Base-by-base conservation (phyloP, 2,888 invertebrate genomes). In the Tetanocera ferruginea region DNA sequence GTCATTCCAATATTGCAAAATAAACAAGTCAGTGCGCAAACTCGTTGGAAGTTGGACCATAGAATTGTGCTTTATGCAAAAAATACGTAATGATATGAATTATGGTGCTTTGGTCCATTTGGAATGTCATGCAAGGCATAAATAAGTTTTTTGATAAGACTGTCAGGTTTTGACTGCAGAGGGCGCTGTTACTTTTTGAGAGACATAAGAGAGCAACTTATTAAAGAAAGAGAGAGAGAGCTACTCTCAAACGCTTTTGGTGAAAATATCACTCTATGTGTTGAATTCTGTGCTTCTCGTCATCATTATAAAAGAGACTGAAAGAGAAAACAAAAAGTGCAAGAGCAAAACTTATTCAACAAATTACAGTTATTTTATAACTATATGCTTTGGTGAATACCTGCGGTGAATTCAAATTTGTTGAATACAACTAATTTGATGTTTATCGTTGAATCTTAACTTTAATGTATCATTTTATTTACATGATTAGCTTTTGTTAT, bases 11-110 rank as follows among this genome's bases (percentile, higher is more conserved):
- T 37, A 25, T 73, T 73, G 60, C n/a, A 62, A 62, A 8, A 73
- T 73, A 73, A 73, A 73, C 73, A 73, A 60, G 28, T 11, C 2
- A 73, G 5, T 17, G 62, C 73, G 73, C 62, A 43, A 43, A 62
- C 25, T 43, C 25, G 17, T 4, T 60, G 25, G 31, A 31, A 37
- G 28, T 25, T 11, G 72, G 9, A 9, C 17, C 52, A 43, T 17
- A 71, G 34, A n/a, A 19, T 28, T 17, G 37, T 51, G 31, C 9
- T 19, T 19, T 34, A 6, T 31, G 11, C 43, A 3, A 23, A 55
- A 55, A 55, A 23, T 5, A 19, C 19, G 19, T 19, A 55, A 19
- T 55, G 6, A 19, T 3, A 19, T 5, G 19, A 55, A 55, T 19
- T 9, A 43, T 43, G 43, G 43, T 43, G 14, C n/a, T 34, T 66